A percentile compares a stretch with the other conserved stretches of the same genome.
Conservation (phyloP, 2,113 vertebrate species). For the crab-eating macaque (Macaca fascicularis) region T2T-MFA8v1.1 NC_088392.1:65156501-65157000, state of each 20-base stretch:
- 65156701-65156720: neutral
- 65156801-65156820: neutral
- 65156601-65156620: neutral
- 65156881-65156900: neutral
- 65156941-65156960: neutral
- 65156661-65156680: neutral
- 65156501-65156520: neutral
- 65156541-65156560: fast-evolving
- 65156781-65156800: neutral
- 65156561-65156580: neutral
- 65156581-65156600: neutral
- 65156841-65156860: neutral
- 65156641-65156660: neutral
- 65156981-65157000: neutral
- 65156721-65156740: neutral
- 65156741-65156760: neutral
- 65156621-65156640: neutral
- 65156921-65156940: neutral
- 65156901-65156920: neutral
- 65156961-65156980: neutral
- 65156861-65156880: neutral
- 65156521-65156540: neutral
- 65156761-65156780: neutral
- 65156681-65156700: neutral
- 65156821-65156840: neutral